A percentile compares a stretch with the other conserved stretches of the same genome.
These are phyloP conservation scores for Vireo altiloquus DNA, from an alignment of 2,113 vertebrate species.

Conservation along the genomic window DNA sequence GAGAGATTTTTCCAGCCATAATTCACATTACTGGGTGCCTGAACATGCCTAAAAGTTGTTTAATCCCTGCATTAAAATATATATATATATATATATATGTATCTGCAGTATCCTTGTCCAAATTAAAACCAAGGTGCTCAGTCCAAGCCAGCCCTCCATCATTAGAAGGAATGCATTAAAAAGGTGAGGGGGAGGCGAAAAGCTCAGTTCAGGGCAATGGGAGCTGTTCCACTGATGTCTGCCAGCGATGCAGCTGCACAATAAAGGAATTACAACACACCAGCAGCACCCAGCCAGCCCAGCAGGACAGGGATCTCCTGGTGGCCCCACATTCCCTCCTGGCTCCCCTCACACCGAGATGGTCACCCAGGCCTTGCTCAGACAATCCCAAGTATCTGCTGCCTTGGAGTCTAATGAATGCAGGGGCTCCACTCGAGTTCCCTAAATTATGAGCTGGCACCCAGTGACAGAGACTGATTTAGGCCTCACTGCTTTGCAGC, in stretches of 20 bases:
- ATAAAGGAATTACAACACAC: not conserved
- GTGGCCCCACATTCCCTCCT: not conserved
- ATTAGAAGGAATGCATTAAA: not conserved
- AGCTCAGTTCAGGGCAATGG: not conserved
- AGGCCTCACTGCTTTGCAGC: slow-evolving; percentile 29
- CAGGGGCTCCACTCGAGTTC: not conserved
- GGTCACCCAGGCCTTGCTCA: not conserved
- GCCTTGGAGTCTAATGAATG: not conserved
- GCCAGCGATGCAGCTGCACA: not conserved
- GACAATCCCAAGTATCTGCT: not conserved
- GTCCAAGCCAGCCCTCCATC: not conserved
- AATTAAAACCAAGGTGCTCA: slow-evolving; percentile 22
- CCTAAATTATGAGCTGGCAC: not conserved
- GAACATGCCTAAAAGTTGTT: not conserved
- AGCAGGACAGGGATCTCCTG: not conserved
- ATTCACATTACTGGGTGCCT: not conserved
- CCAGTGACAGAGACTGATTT: slow-evolving; percentile 28
- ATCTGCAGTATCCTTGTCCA: not conserved
- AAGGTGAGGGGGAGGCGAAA: not conserved
- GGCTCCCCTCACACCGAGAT: not conserved
- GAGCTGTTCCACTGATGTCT: not conserved
- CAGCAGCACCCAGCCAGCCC: not conserved
- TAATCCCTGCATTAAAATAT: slow-evolving; percentile 8
- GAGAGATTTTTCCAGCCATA: not conserved
- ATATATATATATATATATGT: not conserved